Percentiles rank a stretch among this genome's conserved stretches.
Conservation (phyloP, 2,797 vertebrate genomes). For the Simalia tracyae region DNA sequence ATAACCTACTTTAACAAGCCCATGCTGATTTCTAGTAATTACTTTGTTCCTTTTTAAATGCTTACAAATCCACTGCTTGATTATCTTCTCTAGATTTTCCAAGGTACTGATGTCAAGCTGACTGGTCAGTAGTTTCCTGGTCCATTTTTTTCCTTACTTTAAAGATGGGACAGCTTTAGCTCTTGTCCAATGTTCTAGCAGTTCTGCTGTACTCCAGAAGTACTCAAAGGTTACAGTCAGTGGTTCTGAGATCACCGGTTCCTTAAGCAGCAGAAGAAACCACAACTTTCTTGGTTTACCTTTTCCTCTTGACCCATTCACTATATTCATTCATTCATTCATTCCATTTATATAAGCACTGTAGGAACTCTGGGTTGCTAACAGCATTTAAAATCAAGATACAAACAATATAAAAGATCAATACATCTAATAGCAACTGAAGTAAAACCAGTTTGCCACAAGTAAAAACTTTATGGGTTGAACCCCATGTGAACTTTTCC, state of each 20-base stretch:
- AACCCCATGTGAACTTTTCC: background rate
- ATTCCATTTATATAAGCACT: background rate
- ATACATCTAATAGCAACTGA: background rate
- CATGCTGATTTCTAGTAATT: background rate
- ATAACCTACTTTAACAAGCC: background rate
- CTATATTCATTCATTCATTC: background rate
- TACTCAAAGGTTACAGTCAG: background rate
- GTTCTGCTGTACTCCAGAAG: background rate
- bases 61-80: background rate
- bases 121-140: background rate
- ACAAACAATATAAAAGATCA: background rate
- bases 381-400: background rate
- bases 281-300: background rate
- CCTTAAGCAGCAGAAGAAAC: background rate
- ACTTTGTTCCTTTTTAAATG: background rate
- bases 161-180: background rate
- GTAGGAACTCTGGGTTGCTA: background rate
- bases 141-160: background rate
- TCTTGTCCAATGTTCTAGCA: background rate
- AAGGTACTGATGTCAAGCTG: background rate
- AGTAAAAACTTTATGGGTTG: background rate
- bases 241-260: background rate
- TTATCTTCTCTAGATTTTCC: background rate
- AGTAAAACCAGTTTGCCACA: background rate
- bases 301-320: background rate